A percentile compares a stretch with the other conserved stretches of the same genome.
These are phyloP conservation scores for Apodemus speciosus DNA, from an alignment of 2,113 vertebrate species.

Conservation along the genomic window DNA sequence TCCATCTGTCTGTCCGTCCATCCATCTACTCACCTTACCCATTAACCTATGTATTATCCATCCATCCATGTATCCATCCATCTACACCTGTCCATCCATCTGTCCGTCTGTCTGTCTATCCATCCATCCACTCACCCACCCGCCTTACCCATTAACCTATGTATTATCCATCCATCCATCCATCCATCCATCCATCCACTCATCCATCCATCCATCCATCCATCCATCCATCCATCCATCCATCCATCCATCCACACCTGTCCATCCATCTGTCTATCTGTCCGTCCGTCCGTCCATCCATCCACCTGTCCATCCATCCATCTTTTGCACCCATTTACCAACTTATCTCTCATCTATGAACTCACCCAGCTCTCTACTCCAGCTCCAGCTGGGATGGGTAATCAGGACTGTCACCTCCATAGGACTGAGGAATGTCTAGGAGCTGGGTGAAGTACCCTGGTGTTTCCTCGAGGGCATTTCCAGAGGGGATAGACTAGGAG, in stretches of 20 bases:
- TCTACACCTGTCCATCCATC: no score
- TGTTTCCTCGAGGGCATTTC: not conserved
- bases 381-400: not conserved
- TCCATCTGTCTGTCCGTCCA: no score
- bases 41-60: no score
- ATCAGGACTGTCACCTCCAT: not conserved
- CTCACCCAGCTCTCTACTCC: not conserved
- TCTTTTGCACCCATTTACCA: not conserved
- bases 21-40: no score
- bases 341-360: not conserved
- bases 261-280: no score
- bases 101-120: not conserved
- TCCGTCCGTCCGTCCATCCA: no score
- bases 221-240: no score
- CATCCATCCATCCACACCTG: no score
- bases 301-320: no score
- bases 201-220: not conserved
- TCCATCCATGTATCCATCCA: no score
- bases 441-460: not conserved
- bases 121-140: not conserved
- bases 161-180: not conserved
- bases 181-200: no score
- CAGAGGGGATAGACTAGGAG: not conserved
- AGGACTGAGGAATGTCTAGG: not conserved
- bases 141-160: no score